Base-by-base conservation (phyloP, 2,797 vertebrate genomes). In the Parauchenoglanis ngamensis region DNA sequence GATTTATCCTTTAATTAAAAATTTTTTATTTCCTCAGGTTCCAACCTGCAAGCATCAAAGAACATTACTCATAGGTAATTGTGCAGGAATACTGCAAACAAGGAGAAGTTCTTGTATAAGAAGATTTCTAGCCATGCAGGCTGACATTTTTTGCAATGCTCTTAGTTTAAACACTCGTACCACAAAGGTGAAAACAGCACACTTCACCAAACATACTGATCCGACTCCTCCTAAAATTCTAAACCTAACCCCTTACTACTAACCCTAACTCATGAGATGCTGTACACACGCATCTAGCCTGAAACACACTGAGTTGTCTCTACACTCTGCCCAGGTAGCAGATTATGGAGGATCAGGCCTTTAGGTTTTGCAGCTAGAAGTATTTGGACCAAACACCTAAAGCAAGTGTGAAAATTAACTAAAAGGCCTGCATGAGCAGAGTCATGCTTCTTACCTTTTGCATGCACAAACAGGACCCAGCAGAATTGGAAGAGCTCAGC, bases 401-500 rank as follows among this genome's bases (percentile, higher is more conserved):
- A 68, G 54, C 23, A 59, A 54, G 82, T 7, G 10, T 56, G 49
- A 35, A 63, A 63, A 79, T 6, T 3, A 63, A 6, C 23, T 46
- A 81, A 81, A 46, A 67, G 21, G n/a, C n/a, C 40, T 67, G 44
- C 40, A 31, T n/a, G 35, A 31, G 52, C 65, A 61, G 28, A 68
- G 28, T 70, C 65, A 35, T 40, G 61, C 59, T 75, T 19, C 95
- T 95, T 95, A 98, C 98, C 98, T 98, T 99, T 99, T 68, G 98
- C 97, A 59, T 98, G 97, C 90, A 99, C 94, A 90, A 98, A 99
- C 87, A 99, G 94, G 86, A 98, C 95, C 98, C 98, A 99, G 92
- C 97, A 99, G 92, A 99, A 98, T 91, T 97, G 97, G 94, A 99
- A 99, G 91, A 98, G 96, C 92, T 99, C 98, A 0, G 94, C 93